phyloP scores from a whole-genome alignment of 2,113 vertebrate species.

The Protomyctophum bolini region DNA sequence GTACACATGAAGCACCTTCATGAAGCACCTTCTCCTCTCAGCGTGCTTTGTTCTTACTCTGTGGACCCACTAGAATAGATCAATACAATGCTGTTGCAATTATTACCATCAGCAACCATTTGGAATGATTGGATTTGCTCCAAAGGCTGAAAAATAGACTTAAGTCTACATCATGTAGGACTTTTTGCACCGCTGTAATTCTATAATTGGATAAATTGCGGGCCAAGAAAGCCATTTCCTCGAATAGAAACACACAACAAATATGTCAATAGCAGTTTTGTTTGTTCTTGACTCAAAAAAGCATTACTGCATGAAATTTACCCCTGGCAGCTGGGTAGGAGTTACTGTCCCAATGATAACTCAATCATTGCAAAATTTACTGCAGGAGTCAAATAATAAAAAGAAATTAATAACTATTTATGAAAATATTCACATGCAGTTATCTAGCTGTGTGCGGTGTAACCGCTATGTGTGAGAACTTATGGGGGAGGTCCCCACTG shows the following conservation, averaged over 20 bases:
- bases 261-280: conserved; percentile 58
- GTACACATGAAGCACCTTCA: conserved; percentile 35
- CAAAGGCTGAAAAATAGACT: conserved; percentile 69
- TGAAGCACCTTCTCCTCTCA: conserved; percentile 31
- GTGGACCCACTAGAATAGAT: conserved; percentile 55
- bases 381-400: no score
- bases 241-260: conserved; percentile 40
- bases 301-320: conserved; percentile 61
- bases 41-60: conserved; percentile 54
- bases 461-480: no score
- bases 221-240: conserved; percentile 63
- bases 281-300: conserved; percentile 52
- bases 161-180: conserved; percentile 66
- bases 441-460: no score
- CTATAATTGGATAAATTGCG: conserved; percentile 74
- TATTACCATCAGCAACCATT: conserved; percentile 75
- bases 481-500: no score
- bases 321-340: conserved; percentile 33
- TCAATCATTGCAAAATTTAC: conserved; percentile 20
- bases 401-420: no score
- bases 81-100: conserved; percentile 69
- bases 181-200: conserved; percentile 70
- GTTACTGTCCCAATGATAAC: conserved; percentile 18
- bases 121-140: conserved; percentile 75
- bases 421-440: no score